phyloP scores from a whole-genome alignment of 2,113 vertebrate species.

The Bothrops jararaca region DNA sequence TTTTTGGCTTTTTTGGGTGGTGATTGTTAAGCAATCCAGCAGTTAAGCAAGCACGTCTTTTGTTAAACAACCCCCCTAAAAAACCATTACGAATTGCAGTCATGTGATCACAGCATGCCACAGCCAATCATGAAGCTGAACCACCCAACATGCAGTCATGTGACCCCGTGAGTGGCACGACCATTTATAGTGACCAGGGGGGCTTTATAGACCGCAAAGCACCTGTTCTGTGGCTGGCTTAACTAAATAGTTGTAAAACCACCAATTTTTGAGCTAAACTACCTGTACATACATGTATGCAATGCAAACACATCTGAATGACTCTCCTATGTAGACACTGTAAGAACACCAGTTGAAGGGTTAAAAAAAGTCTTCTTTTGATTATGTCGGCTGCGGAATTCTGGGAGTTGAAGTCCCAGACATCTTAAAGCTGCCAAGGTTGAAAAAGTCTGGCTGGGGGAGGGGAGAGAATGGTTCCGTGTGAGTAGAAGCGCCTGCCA shows the following conservation, averaged over 20 bases:
- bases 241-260: neutral
- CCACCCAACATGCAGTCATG: neutral
- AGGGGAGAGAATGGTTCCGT: neutral
- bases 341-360: neutral
- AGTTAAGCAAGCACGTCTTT: neutral
- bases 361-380: neutral
- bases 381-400: neutral
- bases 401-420: neutral
- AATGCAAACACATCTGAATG: neutral
- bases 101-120: neutral
- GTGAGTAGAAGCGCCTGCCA: neutral
- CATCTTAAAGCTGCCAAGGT: neutral
- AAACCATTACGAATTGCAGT: neutral
- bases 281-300: neutral
- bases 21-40: no score
- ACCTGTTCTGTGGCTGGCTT: neutral
- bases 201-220: no score
- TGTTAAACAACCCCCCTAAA: neutral
- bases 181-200: neutral
- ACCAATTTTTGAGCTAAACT: neutral
- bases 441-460: neutral
- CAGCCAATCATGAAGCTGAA: neutral
- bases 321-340: neutral
- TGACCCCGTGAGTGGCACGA: neutral
- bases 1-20: no score